Evolutionary conservation across 2,888 invertebrate species (phyloP).

Genomic region (Pycnomerus fuliginosus): DNA sequence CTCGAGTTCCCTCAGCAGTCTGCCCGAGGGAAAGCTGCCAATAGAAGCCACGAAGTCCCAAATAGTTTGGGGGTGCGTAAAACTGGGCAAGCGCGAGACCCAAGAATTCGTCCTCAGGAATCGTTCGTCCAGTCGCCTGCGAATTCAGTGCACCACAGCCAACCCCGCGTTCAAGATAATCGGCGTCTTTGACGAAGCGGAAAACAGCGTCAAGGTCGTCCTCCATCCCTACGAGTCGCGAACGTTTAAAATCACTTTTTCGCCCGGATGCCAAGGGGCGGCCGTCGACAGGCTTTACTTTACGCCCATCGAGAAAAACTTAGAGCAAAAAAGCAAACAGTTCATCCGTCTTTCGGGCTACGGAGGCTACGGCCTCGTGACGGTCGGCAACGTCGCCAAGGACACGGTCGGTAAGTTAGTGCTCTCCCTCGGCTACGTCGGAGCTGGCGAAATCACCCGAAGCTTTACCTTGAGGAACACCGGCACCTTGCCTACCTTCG

Average conservation of each 20-base stretch:
- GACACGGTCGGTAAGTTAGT: constrained; percentile 60
- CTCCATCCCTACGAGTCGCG: constrained; percentile 61
- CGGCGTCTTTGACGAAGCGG: constrained; percentile 40
- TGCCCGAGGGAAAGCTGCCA: constrained; percentile 52
- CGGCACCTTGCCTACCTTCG: constrained; percentile 59
- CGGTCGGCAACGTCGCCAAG: constrained; percentile 50
- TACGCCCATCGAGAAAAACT: constrained; percentile 49
- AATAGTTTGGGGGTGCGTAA: constrained; percentile 62
- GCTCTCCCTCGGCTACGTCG: constrained; percentile 57
- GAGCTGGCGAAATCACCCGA: constrained; percentile 47
- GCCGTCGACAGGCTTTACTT: constrained; percentile 59
- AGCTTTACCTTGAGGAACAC: constrained; percentile 57
- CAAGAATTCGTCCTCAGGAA: constrained; percentile 61
- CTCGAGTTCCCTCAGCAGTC: constrained; percentile 43
- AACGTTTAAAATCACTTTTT: constrained; percentile 57
- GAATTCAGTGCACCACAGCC: constrained; percentile 56
- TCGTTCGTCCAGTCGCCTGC: constrained; percentile 57
- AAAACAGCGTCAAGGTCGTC: constrained; percentile 44
- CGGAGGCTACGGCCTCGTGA: constrained; percentile 59
- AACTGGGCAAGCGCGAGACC: constrained; percentile 55
- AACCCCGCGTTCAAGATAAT: constrained; percentile 53
- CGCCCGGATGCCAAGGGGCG: constrained; percentile 58
- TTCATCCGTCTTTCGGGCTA: constrained; percentile 59
- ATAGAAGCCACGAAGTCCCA: constrained; percentile 59
- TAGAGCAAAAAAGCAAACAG: constrained; percentile 40